A percentile compares a stretch with the other conserved stretches of the same genome.
Conservation (phyloP, 2,113 vertebrate genomes). For the Hystrix cristata region DNA sequence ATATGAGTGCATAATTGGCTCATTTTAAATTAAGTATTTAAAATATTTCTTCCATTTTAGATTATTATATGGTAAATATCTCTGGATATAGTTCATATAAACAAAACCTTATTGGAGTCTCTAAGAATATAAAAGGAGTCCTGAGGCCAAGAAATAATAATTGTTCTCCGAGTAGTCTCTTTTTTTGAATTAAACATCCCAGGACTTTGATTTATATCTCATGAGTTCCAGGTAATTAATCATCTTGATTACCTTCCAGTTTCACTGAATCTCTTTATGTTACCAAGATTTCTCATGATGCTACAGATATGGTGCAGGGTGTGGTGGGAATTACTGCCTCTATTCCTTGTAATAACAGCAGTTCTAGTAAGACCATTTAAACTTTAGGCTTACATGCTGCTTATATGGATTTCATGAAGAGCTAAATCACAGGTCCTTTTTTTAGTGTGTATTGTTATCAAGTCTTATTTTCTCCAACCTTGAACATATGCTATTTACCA, state of each 20-base stretch:
- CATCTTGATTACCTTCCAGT: neutral
- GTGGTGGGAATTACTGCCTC: neutral
- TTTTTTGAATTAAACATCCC: neutral
- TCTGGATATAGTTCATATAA: neutral
- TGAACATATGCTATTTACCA: neutral
- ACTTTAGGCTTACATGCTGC: neutral
- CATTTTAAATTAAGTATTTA: conserved; percentile 40
- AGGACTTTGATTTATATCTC: conserved; percentile 38
- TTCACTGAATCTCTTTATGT: conserved; percentile 18
- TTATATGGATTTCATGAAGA: neutral
- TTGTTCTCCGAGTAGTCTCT: conserved; percentile 3
- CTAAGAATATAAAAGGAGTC: neutral
- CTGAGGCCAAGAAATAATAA: neutral
- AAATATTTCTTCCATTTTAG: conserved; percentile 4
- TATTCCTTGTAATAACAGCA: neutral
- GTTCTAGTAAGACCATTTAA: neutral
- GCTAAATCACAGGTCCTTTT: neutral
- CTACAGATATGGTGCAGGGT: neutral
- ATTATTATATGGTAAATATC: conserved; percentile 8
- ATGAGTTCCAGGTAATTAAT: conserved; percentile 49
- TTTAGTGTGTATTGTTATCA: neutral
- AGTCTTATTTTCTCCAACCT: conserved; percentile 32
- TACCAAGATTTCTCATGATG: conserved; percentile 12
- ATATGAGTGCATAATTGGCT: conserved; percentile 4
- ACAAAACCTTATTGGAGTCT: neutral